phyloP scores from a whole-genome alignment of 2,113 vertebrate genomes.

The Peromyscus californicus region DNA sequence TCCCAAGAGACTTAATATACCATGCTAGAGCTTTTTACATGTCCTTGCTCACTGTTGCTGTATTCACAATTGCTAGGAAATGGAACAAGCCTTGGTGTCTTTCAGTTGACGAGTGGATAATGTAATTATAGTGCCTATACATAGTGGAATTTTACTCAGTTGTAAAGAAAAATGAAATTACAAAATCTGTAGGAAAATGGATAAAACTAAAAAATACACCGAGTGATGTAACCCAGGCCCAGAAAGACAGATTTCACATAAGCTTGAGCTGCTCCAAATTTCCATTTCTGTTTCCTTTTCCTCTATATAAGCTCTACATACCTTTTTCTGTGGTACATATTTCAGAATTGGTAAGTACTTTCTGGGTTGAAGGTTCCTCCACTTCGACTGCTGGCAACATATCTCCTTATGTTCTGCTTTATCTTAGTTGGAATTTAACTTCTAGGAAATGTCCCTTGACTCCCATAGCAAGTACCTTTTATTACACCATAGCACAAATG shows the following conservation, averaged over 20 bases:
- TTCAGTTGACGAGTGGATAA: neutral
- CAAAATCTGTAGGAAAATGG: neutral
- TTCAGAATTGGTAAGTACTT: neutral
- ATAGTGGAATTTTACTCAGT: neutral
- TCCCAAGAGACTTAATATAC: neutral
- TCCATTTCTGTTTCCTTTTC: neutral
- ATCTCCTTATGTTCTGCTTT: neutral
- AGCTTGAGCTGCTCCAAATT: neutral
- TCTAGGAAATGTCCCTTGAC: neutral
- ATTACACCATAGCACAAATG: too few species aligned
- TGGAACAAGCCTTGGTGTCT: neutral
- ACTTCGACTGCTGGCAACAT: neutral
- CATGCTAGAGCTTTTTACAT: neutral
- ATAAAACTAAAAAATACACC: neutral
- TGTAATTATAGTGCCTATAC: neutral
- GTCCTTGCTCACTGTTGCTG: neutral
- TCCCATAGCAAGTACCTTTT: neutral
- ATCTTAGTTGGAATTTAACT: neutral
- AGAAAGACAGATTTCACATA: neutral
- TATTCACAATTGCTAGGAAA: neutral
- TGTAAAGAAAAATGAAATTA: neutral
- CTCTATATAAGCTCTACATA: neutral
- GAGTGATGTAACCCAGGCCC: neutral
- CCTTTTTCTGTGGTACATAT: neutral
- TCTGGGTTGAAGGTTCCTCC: neutral